These are phyloP conservation scores for Meiosimyza platycephala DNA, from an alignment of 2,888 invertebrate species.

Conservation along the genomic window DNA sequence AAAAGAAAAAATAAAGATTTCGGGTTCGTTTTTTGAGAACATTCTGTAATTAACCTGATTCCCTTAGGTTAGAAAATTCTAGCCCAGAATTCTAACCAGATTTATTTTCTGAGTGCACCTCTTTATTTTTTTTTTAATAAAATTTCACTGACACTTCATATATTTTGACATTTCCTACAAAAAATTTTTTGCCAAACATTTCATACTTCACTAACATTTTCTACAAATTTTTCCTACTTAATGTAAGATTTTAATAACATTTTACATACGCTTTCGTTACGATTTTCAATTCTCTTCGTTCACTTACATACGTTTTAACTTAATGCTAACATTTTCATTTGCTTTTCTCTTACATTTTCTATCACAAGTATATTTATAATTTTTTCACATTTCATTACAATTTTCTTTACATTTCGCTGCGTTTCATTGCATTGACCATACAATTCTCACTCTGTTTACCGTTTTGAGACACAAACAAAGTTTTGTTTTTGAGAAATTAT, in stretches of 20 bases:
- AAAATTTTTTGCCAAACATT: background rate
- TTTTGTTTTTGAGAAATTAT: too few species aligned
- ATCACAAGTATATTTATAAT: constrained; percentile 45
- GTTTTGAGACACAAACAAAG: too few species aligned
- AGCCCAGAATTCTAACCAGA: too few species aligned
- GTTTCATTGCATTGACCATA: background rate
- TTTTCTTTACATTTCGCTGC: constrained; percentile 36
- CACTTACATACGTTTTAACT: background rate
- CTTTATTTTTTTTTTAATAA: too few species aligned
- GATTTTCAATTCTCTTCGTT: constrained; percentile 20
- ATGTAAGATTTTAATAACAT: constrained; percentile 13
- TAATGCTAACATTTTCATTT: constrained; percentile 23
- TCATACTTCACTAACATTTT: constrained; percentile 28
- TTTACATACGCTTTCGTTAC: constrained; percentile 24
- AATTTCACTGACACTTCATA: too few species aligned
- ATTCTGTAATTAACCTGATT: too few species aligned
- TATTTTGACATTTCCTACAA: constrained; percentile 13
- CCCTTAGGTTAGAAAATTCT: too few species aligned
- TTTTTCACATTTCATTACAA: constrained; percentile 29
- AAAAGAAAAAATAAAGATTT: too few species aligned
- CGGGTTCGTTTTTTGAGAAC: too few species aligned
- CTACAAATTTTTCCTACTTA: constrained; percentile 23
- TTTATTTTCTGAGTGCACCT: too few species aligned
- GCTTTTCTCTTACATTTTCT: constrained; percentile 37
- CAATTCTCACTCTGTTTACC: too few species aligned